These are phyloP conservation scores for Oryzias dopingdopingensis DNA, from an alignment of 2,797 vertebrate genomes.

Conservation along the genomic window DNA sequence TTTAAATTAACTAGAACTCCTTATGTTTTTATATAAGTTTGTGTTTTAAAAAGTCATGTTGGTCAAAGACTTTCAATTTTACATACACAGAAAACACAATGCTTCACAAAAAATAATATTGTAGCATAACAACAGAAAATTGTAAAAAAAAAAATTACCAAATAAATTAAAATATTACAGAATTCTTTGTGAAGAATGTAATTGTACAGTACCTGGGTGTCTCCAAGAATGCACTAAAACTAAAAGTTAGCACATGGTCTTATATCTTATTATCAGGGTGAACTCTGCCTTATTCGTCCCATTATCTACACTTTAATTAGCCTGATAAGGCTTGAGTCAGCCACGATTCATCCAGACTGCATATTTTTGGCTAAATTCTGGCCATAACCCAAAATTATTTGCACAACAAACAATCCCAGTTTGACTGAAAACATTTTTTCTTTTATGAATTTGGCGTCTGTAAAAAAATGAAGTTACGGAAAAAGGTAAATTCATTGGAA, in stretches of 20 bases:
- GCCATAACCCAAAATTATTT: conserved; percentile 9
- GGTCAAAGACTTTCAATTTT: too few relatives aligned
- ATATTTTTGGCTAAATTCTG: conserved; percentile 11
- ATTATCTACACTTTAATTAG: conserved; percentile 60
- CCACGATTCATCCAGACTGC: neutral
- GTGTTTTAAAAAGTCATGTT: too few relatives aligned
- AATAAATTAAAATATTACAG: neutral
- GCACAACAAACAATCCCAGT: neutral
- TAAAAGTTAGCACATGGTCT: conserved; percentile 20
- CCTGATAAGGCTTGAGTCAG: conserved; percentile 61
- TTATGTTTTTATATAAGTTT: too few relatives aligned
- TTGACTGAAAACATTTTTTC: too few relatives aligned
- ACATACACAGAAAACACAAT: neutral
- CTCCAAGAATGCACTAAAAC: conserved; percentile 13
- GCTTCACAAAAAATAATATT: too few relatives aligned
- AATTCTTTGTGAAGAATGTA: neutral
- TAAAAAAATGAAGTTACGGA: neutral
- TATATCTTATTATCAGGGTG: conserved; percentile 32
- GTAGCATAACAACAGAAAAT: too few relatives aligned
- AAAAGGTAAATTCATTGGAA: neutral
- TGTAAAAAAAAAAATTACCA: too few relatives aligned
- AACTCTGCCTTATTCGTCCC: conserved; percentile 40
- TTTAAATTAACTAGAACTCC: too few relatives aligned
- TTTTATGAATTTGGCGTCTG: neutral
- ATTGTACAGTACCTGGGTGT: conserved; percentile 29